phyloP scores from a whole-genome alignment of 2,797 vertebrate species.

The Sorex maritimensis region DNA sequence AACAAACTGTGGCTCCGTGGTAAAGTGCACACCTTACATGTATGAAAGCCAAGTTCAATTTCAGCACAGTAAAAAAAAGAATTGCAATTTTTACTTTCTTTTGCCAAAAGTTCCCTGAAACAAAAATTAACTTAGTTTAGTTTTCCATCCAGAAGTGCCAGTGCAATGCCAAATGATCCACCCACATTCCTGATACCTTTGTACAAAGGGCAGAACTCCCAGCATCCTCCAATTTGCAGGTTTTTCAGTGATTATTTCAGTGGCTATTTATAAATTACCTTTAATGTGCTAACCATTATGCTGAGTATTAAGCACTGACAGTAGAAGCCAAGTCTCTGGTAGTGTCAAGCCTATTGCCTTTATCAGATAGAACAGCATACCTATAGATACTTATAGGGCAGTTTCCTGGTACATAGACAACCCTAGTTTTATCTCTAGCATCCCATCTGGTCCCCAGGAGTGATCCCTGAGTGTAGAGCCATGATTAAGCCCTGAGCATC shows the following conservation, averaged over 20 bases:
- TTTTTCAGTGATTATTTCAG: background rate
- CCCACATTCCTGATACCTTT: background rate
- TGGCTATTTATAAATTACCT: conserved; percentile 5
- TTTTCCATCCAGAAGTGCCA: conserved; percentile 23
- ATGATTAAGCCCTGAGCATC: too few relatives aligned
- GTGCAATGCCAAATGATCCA: background rate
- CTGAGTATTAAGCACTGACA: background rate
- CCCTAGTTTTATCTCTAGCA: too few relatives aligned
- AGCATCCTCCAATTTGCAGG: background rate
- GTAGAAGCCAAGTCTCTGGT: background rate
- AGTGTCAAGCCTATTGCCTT: too few relatives aligned
- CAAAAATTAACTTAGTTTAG: background rate
- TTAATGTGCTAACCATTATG: background rate
- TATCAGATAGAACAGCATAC: too few relatives aligned
- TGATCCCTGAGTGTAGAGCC: too few relatives aligned
- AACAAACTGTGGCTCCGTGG: too few relatives aligned
- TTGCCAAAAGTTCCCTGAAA: conserved; percentile 50
- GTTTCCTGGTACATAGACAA: too few relatives aligned
- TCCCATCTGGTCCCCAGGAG: too few relatives aligned
- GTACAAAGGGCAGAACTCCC: background rate
- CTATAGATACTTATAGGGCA: too few relatives aligned
- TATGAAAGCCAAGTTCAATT: conserved; percentile 21
- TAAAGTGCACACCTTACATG: too few relatives aligned
- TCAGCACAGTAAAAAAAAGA: background rate
- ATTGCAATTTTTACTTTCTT: conserved; percentile 39